Evolutionary conservation across 2,113 vertebrate genomes (phyloP).

Genomic region (Orycteropus afer): DNA sequence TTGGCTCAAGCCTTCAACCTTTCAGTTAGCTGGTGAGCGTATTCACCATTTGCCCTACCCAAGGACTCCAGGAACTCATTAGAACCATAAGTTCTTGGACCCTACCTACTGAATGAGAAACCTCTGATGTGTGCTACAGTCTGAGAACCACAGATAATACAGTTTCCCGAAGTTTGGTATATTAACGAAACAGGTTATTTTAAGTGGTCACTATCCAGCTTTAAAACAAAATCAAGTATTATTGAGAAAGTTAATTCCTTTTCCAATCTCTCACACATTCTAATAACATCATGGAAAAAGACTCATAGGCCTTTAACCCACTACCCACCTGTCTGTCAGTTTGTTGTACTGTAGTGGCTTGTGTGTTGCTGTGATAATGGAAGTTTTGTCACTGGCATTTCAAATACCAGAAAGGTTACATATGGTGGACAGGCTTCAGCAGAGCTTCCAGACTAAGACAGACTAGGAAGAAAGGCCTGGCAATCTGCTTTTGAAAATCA

Average conservation of each 20-base stretch:
- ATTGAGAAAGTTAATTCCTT: not conserved
- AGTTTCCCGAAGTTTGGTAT: not conserved
- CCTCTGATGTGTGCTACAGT: not conserved
- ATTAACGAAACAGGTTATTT: not conserved
- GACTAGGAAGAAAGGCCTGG: no score
- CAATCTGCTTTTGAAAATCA: no score
- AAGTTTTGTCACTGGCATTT: no score
- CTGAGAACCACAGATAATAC: not conserved
- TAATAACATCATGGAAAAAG: not conserved
- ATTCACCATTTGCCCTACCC: not conserved
- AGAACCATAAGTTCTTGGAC: not conserved
- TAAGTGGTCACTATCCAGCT: not conserved
- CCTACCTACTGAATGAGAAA: not conserved
- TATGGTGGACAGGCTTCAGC: no score
- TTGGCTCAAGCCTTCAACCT: no score
- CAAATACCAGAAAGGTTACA: no score
- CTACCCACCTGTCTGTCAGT: no score
- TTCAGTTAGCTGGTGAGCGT: no score
- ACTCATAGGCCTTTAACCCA: not conserved
- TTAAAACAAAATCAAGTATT: not conserved
- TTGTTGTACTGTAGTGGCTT: no score
- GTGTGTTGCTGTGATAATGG: no score
- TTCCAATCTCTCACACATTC: not conserved
- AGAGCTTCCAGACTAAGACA: no score
- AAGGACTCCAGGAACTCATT: not conserved